Conservation (phyloP, 2,888 invertebrate species). For the Dasysyrphus tricinctus region DNA sequence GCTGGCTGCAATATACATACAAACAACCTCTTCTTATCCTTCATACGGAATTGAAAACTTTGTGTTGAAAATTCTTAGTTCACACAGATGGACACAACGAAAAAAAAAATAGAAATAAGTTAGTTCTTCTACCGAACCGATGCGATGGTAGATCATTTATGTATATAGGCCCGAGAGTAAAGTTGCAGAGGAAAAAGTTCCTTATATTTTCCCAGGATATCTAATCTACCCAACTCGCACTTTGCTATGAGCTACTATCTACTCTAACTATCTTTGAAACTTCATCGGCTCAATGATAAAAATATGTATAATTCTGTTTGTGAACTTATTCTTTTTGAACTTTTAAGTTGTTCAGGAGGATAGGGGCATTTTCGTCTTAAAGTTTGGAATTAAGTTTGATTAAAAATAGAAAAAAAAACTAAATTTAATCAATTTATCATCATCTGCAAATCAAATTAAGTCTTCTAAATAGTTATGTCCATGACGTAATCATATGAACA, state of each 20-base stretch:
- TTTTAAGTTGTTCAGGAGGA: background rate
- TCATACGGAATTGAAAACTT: background rate
- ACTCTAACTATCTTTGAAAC: background rate
- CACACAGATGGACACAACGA: background rate
- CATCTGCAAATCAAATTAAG: background rate
- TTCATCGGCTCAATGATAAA: background rate
- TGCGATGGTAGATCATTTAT: background rate
- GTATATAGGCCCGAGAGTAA: background rate
- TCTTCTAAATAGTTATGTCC: background rate
- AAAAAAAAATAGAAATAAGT: background rate
- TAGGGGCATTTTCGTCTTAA: background rate
- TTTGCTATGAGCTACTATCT: background rate
- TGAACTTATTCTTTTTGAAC: background rate
- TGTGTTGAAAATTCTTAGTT: constrained; percentile 6
- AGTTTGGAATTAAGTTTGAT: background rate
- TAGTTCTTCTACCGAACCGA: background rate
- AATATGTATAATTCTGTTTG: background rate
- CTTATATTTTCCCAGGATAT: background rate
- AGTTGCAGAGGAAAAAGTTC: background rate
- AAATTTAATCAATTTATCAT: background rate
- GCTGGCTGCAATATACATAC: background rate
- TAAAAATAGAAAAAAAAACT: background rate
- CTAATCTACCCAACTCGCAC: background rate
- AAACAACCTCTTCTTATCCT: background rate
- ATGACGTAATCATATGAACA: background rate